These are phyloP conservation scores for Ardeotis arabs DNA, from an alignment of 2,113 vertebrate species.

Conservation along the genomic window DNA sequence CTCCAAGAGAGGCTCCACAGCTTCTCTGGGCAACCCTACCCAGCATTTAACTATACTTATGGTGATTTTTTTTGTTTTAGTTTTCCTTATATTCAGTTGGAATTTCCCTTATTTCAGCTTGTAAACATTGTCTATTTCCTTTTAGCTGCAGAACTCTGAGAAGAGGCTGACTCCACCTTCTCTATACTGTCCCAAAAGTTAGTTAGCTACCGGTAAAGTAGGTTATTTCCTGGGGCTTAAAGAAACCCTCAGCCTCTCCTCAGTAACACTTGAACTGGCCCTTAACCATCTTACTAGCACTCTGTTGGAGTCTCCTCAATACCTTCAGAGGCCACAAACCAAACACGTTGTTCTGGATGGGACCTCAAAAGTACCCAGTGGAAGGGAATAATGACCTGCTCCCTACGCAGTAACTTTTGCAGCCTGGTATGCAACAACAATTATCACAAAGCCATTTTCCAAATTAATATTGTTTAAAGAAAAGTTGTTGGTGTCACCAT, in stretches of 20 bases:
- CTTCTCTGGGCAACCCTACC: background rate
- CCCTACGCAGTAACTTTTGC: background rate
- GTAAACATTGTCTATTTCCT: background rate
- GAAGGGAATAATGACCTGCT: background rate
- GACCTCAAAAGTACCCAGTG: background rate
- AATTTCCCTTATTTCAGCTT: background rate
- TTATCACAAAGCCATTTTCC: background rate
- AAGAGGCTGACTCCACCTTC: background rate
- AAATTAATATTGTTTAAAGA: background rate
- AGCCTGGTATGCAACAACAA: background rate
- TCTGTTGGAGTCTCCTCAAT: background rate
- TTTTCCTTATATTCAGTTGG: background rate
- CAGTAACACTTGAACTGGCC: background rate
- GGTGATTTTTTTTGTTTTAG: background rate
- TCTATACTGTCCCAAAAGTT: background rate
- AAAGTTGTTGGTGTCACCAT: background rate
- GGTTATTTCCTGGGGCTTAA: background rate
- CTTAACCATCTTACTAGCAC: background rate
- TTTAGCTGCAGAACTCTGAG: background rate
- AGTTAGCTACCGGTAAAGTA: background rate
- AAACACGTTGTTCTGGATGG: background rate
- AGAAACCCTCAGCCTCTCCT: background rate
- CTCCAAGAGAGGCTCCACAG: background rate
- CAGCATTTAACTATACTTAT: background rate
- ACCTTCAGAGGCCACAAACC: background rate